A percentile compares a stretch with the other conserved stretches of the same genome.
These are phyloP conservation scores for Atrina japonica DNA, from an alignment of 2,888 invertebrate species.

Conservation along the genomic window DNA sequence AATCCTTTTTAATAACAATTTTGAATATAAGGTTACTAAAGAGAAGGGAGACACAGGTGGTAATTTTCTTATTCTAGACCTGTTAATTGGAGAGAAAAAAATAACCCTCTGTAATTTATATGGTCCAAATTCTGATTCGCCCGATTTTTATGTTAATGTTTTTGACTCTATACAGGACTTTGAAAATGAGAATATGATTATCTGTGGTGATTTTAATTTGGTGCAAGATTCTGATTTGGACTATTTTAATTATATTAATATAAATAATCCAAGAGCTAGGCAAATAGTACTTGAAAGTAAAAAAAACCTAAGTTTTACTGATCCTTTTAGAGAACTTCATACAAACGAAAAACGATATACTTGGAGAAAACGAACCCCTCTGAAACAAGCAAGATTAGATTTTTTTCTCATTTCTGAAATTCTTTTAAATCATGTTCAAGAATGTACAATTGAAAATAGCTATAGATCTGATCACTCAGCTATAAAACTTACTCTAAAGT, in stretches of 20 bases:
- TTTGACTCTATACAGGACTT: not conserved
- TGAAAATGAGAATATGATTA: not conserved
- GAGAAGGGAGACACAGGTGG: too few relatives aligned
- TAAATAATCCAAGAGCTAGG: conserved; percentile 13
- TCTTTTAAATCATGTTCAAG: not conserved
- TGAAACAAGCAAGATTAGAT: not conserved
- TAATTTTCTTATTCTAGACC: too few relatives aligned
- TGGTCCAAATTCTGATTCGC: too few relatives aligned
- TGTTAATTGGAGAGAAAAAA: too few relatives aligned
- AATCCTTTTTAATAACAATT: too few relatives aligned
- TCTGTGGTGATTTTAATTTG: conserved; percentile 20
- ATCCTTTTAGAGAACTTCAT: not conserved
- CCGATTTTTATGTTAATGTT: too few relatives aligned
- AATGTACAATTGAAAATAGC: not conserved
- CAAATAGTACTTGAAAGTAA: not conserved
- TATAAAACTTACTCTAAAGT: not conserved
- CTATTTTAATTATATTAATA: conserved; percentile 6
- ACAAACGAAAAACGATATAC: not conserved
- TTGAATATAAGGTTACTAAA: too few relatives aligned
- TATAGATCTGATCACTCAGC: conserved; percentile 15
- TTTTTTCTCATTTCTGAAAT: not conserved
- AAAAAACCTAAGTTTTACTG: not conserved
- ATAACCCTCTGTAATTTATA: too few relatives aligned
- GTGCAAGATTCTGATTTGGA: conserved; percentile 5
- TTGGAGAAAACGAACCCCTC: not conserved